A percentile compares a stretch with the other conserved stretches of the same genome.
These are phyloP conservation scores for Otus sunia DNA, from an alignment of 2,113 vertebrate genomes.

Conservation along the genomic window DNA sequence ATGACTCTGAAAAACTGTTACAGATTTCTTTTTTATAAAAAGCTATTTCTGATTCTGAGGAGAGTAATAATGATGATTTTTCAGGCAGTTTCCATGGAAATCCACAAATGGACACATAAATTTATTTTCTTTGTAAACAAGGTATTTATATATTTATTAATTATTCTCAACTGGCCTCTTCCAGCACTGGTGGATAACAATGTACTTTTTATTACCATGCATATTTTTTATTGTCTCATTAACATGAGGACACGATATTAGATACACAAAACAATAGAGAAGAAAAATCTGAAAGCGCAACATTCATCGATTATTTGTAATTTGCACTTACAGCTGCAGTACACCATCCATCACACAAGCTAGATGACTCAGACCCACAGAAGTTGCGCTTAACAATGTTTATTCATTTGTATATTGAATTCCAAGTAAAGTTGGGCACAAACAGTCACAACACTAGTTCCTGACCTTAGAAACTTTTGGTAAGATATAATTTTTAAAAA, in stretches of 20 bases:
- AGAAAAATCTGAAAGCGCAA: background rate
- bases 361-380: background rate
- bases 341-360: background rate
- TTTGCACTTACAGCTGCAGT: background rate
- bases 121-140: background rate
- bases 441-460: background rate
- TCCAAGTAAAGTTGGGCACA: background rate
- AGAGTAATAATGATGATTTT: background rate
- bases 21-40: background rate
- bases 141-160: background rate
- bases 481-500: background rate
- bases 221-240: background rate
- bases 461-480: background rate
- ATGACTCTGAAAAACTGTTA: background rate
- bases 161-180: background rate
- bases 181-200: background rate
- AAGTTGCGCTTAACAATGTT: background rate
- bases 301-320: rapidly evolving
- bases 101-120: background rate
- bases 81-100: background rate
- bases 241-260: background rate
- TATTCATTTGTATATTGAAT: background rate
- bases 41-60: background rate
- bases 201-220: background rate
- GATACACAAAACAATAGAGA: background rate